phyloP scores from a whole-genome alignment of 2,888 invertebrate species.

The Rugalucina vietnamica region DNA sequence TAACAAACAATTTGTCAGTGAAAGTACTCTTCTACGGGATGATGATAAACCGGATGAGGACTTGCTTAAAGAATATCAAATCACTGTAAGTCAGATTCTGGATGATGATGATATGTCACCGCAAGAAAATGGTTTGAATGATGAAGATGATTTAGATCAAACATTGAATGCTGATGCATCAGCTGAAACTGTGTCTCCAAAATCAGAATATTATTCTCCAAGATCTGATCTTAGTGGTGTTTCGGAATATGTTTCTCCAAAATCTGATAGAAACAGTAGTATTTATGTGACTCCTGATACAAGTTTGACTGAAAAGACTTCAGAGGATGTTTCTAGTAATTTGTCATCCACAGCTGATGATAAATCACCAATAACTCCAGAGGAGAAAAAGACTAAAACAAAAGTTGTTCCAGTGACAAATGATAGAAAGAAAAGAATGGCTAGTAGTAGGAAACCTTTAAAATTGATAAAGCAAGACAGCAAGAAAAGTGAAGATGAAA shows the following conservation, averaged over 20 bases:
- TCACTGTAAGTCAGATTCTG: constrained; percentile 73
- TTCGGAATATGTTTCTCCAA: constrained; percentile 43
- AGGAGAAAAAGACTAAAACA: neutral
- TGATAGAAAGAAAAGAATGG: constrained; percentile 51
- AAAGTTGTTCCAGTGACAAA: constrained; percentile 35
- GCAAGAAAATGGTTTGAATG: constrained; percentile 22
- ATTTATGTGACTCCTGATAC: constrained; percentile 73
- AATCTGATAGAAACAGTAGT: constrained; percentile 65
- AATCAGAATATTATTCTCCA: constrained; percentile 53
- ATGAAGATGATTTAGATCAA: constrained; percentile 61
- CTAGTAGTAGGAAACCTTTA: constrained; percentile 40
- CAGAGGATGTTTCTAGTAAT: constrained; percentile 27
- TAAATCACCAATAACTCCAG: constrained; percentile 31
- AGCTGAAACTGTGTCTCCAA: constrained; percentile 29
- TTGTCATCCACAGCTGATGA: constrained; percentile 9
- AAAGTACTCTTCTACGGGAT: constrained; percentile 50
- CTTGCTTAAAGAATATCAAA: constrained; percentile 74
- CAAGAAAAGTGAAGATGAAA: constrained; percentile 34
- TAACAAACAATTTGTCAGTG: constrained; percentile 60
- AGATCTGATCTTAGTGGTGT: constrained; percentile 51
- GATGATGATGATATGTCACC: constrained; percentile 62
- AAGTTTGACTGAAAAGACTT: constrained; percentile 62
- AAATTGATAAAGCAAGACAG: constrained; percentile 53
- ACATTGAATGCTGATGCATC: constrained; percentile 64
- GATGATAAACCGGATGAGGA: constrained; percentile 74